Evolutionary conservation across 2,888 invertebrate species (phyloP), one percentile per base, ranked within the genome.

Genomic region (Graphium colonna): DNA sequence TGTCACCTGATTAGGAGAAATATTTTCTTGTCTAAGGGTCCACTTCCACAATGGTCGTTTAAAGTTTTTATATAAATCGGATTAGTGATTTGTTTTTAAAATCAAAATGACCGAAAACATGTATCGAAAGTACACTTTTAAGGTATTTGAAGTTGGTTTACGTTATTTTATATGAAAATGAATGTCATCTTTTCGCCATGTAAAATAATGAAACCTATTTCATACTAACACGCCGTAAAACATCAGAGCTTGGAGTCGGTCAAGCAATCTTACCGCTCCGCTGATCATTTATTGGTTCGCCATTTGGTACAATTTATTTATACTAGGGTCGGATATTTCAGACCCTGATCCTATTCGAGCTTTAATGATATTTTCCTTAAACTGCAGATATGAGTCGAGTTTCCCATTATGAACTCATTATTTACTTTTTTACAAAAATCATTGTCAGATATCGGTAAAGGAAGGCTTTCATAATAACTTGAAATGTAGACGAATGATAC

Each of bases 221-320:
- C 51, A 51, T 36, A 43, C 26, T 15, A 12, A 3, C n/a, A 1
- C 10, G 16, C 15, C 47, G 5, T 10, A 17, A 3, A 13, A 36
- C 38, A 44, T 51, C 43, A 43, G 44, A 51, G 38, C 21, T 38
- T 16, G 38, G 26, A 21, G 43, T 26, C 51, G 44, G 47, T 53
- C 47, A 53, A 48, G 28, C 43, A 53, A 48, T 48, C 39, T 53
- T 51, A 42, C 38, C 44, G 43, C 38, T 48, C 18, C 42, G 39
- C 16, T 53, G 48, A 53, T 47, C 53, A 46, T 48, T 53, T 48
- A 53, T 53, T 53, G 38, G 51, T 44, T 38, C n/a, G 1, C 21
- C 36, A 16, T 54, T 54, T 50, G 26, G 33, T 36, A 18, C 18
- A 21, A 28, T 57, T 55, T 42, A 57, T 49, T 40, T 55, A 51